Evolutionary conservation across 2,113 vertebrate genomes (phyloP).

Genomic region (Leptosomus discolor): DNA sequence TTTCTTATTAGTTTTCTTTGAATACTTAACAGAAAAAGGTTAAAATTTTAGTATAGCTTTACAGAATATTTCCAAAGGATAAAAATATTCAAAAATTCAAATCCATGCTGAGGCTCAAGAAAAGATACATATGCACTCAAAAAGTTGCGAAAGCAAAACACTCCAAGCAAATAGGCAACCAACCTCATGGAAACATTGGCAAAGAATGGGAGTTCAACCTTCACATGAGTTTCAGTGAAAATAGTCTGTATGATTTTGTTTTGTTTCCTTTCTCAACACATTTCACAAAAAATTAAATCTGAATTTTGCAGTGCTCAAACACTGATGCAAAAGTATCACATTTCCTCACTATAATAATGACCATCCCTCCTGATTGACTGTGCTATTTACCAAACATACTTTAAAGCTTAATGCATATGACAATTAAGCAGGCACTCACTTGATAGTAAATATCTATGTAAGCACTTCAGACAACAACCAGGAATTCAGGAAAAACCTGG

Average conservation of each 20-base stretch:
- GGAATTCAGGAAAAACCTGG: background rate
- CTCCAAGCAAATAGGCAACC: background rate
- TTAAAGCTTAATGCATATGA: background rate
- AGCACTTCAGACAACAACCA: background rate
- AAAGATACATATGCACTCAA: background rate
- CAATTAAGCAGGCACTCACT: background rate
- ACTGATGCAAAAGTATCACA: background rate
- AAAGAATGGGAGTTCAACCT: background rate
- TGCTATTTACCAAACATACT: background rate
- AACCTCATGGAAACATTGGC: background rate
- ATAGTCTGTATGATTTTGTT: background rate
- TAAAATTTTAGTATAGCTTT: background rate
- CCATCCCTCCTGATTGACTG: background rate
- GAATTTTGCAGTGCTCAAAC: background rate
- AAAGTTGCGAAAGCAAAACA: background rate
- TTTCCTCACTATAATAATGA: background rate
- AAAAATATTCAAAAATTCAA: background rate
- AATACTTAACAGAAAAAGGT: background rate
- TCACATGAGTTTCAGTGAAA: background rate
- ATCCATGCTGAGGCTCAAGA: background rate
- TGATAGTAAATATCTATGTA: background rate
- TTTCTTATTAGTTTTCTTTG: background rate
- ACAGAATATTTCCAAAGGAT: background rate
- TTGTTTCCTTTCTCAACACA: background rate
- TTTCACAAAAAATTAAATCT: background rate